These are phyloP conservation scores for Syrrhaptes paradoxus DNA, from an alignment of 2,113 vertebrate species.

Conservation along the genomic window DNA sequence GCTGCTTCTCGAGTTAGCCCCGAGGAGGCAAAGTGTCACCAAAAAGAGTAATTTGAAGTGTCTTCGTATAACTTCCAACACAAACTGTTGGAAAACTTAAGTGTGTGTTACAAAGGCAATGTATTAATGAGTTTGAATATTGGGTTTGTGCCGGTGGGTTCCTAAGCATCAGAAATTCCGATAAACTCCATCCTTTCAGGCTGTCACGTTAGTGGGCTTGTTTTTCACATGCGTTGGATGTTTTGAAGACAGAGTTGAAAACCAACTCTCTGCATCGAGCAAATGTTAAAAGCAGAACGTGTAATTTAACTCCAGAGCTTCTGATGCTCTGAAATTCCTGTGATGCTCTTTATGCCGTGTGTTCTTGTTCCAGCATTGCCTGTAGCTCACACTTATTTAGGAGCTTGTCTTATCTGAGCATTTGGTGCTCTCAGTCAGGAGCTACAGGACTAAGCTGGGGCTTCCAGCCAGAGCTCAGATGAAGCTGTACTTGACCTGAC, in stretches of 20 bases:
- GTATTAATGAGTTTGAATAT: neutral
- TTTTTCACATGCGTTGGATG: neutral
- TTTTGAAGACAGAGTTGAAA: slow-evolving; percentile 30
- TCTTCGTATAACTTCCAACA: neutral
- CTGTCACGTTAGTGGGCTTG: neutral
- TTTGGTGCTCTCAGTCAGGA: neutral
- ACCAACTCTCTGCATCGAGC: neutral
- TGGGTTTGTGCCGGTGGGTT: neutral
- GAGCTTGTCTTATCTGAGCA: neutral
- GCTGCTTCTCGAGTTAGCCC: neutral
- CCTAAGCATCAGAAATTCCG: neutral
- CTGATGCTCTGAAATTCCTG: neutral
- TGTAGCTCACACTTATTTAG: neutral
- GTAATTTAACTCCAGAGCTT: slow-evolving; percentile 40
- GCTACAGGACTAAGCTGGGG: neutral
- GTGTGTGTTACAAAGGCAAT: neutral
- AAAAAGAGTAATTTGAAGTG: neutral
- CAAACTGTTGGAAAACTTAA: neutral
- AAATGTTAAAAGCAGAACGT: neutral
- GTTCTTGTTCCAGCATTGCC: neutral
- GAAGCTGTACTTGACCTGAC: neutral
- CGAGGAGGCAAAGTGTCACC: neutral
- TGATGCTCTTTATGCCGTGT: neutral
- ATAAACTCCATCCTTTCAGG: neutral
- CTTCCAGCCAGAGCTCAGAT: neutral